A percentile compares a stretch with the other conserved stretches of the same genome.
phyloP scores from a whole-genome alignment of 2,888 invertebrate genomes.

The Meta bourneti region DNA sequence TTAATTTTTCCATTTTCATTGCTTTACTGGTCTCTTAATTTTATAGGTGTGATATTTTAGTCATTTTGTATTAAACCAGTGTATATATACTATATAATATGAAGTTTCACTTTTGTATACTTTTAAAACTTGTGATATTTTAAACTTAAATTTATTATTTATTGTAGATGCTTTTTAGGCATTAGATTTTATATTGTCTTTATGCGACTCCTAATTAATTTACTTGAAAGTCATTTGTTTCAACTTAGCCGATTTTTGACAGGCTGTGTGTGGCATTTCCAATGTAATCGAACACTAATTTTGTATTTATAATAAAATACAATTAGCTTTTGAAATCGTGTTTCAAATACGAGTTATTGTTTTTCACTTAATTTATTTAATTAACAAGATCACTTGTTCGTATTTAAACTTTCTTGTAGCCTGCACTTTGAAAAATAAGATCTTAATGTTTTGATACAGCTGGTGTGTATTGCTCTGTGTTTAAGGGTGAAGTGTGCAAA shows the following conservation, averaged over 20 bases:
- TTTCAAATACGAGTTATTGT: no score
- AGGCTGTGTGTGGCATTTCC: no score
- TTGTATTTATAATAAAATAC: no score
- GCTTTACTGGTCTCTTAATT: background rate
- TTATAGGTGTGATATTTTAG: slow-evolving; percentile 20
- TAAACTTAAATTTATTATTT: slow-evolving; percentile 9
- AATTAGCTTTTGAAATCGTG: no score
- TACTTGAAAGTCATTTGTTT: background rate
- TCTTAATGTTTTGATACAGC: no score
- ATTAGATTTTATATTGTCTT: slow-evolving; percentile 47
- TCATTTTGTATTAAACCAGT: slow-evolving; percentile 23
- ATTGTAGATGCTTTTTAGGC: slow-evolving; percentile 54
- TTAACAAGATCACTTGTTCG: no score
- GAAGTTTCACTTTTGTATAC: slow-evolving; percentile 29
- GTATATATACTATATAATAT: slow-evolving; percentile 1
- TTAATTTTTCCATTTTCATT: background rate
- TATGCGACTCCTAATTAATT: background rate
- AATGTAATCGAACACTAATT: no score
- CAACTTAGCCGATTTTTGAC: background rate
- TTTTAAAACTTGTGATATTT: slow-evolving; percentile 57
- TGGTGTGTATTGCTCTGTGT: no score
- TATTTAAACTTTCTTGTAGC: no score
- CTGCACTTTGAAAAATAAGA: no score
- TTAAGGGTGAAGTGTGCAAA: no score
- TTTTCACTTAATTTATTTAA: no score